Evolutionary conservation across 2,113 vertebrate genomes (phyloP).

Genomic region (Tenrec ecaudatus): DNA sequence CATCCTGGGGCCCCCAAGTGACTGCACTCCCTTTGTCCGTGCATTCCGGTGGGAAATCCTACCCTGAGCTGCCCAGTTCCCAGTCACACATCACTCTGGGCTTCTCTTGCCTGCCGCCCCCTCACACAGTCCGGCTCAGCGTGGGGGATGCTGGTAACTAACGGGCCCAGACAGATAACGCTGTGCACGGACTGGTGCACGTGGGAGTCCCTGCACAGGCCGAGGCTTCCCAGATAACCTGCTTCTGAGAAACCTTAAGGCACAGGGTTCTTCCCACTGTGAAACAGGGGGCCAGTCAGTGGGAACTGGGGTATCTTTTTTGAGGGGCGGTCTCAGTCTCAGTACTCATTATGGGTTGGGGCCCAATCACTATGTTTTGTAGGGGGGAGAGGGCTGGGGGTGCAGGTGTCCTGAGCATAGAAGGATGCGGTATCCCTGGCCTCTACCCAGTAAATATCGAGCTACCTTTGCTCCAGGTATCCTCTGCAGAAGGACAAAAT

Average conservation of each 20-base stretch:
- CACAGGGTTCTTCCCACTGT: neutral
- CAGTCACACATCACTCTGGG: neutral
- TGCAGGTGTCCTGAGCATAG: neutral
- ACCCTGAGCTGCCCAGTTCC: slow-evolving; percentile 57
- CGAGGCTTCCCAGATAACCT: neutral
- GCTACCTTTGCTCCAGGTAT: neutral
- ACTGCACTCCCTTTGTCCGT: slow-evolving; percentile 70
- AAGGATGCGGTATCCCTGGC: neutral
- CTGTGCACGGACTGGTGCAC: fast-evolving
- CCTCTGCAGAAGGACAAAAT: neutral
- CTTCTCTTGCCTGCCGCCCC: neutral
- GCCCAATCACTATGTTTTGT: neutral
- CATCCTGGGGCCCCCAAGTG: slow-evolving; percentile 24
- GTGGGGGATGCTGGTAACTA: neutral
- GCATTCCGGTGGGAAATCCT: slow-evolving; percentile 73
- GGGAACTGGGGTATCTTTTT: neutral
- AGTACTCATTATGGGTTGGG: neutral
- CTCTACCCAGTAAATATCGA: neutral
- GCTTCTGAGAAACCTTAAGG: neutral
- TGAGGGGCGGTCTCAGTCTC: neutral
- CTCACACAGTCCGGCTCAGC: neutral
- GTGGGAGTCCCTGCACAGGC: neutral
- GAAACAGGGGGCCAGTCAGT: neutral
- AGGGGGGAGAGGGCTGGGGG: neutral
- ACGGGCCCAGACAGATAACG: fast-evolving